Percentiles rank a stretch among this genome's conserved stretches.
Evolutionary conservation across 2,113 vertebrate species (phyloP).

Genomic region (Miniopterus natalensis): DNA sequence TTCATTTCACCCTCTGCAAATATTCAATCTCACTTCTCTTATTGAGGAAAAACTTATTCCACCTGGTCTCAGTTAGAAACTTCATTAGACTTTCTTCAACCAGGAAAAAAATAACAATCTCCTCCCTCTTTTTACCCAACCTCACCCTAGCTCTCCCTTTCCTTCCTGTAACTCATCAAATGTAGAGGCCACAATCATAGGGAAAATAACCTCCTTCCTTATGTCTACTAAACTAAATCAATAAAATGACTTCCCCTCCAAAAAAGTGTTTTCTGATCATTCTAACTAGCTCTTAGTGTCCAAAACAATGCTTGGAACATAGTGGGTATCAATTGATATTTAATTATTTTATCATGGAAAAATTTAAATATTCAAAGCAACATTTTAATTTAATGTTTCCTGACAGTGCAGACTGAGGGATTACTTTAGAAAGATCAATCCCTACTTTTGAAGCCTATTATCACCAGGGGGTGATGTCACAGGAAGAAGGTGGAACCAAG

Average conservation of each 20-base stretch:
- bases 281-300: background rate
- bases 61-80: background rate
- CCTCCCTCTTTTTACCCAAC: background rate
- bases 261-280: constrained; percentile 20
- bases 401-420: background rate
- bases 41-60: constrained; percentile 33
- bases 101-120: background rate
- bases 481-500: background rate
- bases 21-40: constrained; percentile 63
- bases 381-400: constrained; percentile 32
- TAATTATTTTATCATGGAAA: background rate
- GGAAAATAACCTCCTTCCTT: constrained; percentile 5
- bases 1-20: constrained; percentile 59
- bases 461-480: background rate
- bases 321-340: background rate
- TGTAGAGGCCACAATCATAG: background rate
- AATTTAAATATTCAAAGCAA: constrained; percentile 34
- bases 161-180: constrained; percentile 31
- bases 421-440: background rate
- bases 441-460: background rate
- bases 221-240: constrained; percentile 20
- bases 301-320: constrained; percentile 21
- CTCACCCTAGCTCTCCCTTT: background rate
- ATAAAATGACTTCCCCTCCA: background rate
- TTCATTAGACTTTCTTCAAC: constrained; percentile 41